Conservation (phyloP, 23 tunicate species). For the Trididemnum clinides region DNA sequence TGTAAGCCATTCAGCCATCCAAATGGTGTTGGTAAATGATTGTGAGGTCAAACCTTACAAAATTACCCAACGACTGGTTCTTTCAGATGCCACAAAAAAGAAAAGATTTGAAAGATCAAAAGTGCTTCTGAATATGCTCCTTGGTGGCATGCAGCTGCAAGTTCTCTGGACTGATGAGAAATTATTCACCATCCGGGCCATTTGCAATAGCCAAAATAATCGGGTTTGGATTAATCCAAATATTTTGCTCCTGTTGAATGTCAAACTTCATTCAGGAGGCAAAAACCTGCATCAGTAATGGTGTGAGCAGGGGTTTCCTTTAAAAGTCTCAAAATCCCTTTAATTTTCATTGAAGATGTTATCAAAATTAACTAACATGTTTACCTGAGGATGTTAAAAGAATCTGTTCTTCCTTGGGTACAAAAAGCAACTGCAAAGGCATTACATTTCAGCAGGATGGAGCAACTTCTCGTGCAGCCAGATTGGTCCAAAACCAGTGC, state of each 20-base stretch:
- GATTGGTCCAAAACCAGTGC: no score
- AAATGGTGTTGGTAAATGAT: neutral
- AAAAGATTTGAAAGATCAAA: slow-evolving; percentile 6
- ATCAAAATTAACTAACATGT: no score
- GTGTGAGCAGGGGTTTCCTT: neutral
- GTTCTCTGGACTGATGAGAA: slow-evolving; percentile 18
- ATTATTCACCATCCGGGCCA: slow-evolving; percentile 1
- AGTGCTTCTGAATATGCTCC: neutral
- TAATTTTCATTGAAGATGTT: no score
- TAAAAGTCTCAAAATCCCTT: neutral
- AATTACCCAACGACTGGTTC: neutral
- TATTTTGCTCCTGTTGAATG: neutral
- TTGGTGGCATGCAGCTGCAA: slow-evolving; percentile 12
- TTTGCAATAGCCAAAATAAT: neutral
- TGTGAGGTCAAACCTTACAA: neutral
- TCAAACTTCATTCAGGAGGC: neutral
- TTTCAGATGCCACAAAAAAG: no score
- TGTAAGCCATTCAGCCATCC: neutral
- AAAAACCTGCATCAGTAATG: neutral
- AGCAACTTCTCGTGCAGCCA: no score
- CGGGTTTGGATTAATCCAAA: neutral
- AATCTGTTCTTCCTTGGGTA: no score
- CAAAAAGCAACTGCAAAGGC: no score
- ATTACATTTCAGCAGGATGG: no score
- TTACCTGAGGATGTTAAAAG: no score